phyloP scores from a whole-genome alignment of 2,888 invertebrate species.

The Busseola fusca region DNA sequence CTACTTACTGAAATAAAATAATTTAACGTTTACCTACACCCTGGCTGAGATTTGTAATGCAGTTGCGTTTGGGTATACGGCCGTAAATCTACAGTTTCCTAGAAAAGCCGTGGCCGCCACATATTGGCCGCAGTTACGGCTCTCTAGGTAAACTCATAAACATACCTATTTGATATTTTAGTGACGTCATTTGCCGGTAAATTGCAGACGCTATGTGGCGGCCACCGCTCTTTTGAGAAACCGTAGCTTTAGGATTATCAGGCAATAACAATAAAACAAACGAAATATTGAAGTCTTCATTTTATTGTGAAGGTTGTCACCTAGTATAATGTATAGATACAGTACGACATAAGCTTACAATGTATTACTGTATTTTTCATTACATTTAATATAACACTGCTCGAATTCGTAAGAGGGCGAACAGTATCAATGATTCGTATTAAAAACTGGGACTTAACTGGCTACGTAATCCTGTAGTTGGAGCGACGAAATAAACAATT shows the following conservation, averaged over 20 bases:
- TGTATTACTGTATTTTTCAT: slow-evolving; percentile 84
- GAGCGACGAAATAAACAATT: slow-evolving; percentile 44
- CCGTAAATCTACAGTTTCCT: no score
- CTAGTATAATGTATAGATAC: slow-evolving; percentile 85
- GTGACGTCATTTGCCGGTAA: no score
- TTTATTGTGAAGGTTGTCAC: slow-evolving; percentile 87
- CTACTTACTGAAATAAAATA: no score
- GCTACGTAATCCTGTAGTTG: slow-evolving; percentile 50
- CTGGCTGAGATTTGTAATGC: no score
- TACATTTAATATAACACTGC: slow-evolving; percentile 72
- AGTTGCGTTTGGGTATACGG: no score
- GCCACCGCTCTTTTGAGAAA: neutral
- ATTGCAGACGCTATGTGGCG: no score
- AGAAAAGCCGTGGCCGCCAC: no score
- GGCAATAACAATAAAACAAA: slow-evolving; percentile 71
- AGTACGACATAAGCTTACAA: slow-evolving; percentile 85
- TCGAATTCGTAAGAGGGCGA: slow-evolving; percentile 65
- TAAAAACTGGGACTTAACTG: slow-evolving; percentile 69
- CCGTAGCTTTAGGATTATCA: neutral
- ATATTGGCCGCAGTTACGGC: no score
- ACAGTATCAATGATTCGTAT: slow-evolving; percentile 66
- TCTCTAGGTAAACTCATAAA: no score
- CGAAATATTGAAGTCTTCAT: slow-evolving; percentile 83
- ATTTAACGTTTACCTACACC: no score
- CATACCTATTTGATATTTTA: no score